Evolutionary conservation across 2,113 vertebrate species (phyloP), one percentile per base, ranked within the genome.

Genomic region (Amphiprion ocellaris): DNA sequence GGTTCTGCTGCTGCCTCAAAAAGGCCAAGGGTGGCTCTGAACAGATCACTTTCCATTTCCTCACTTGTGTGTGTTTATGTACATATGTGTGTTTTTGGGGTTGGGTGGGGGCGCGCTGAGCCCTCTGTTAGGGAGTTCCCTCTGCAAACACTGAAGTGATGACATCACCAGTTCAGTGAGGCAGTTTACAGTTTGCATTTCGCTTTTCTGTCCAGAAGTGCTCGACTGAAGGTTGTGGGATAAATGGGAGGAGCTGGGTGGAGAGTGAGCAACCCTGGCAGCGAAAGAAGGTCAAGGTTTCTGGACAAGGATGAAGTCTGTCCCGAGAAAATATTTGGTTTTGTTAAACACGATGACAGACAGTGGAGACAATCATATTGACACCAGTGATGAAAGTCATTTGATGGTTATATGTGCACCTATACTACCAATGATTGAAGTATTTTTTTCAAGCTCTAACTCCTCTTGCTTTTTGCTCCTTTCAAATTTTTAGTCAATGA

Each of bases 111-210:
- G 84, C 15, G 24, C 16, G 9, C 81, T 85, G 77, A 87, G 77
- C 68, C 78, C 74, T 87, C 84, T 79, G 73, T 85, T 85, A 91
- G 92, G 91, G 93, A 93, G 93, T 94, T 93, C 89, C 93, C 92
- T 75, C 50, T 85, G 81, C 64, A 89, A 92, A 90, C 84, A 79
- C 85, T 87, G 72, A 90, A 88, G 87, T 79, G 84, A 90, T 94
- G 93, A 93, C 90, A 87, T 94, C 91, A 94, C 89, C 68, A 64
- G 74, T 87, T 87, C 74, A 86, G 74, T 46, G 79, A 78, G 85
- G 82, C 60, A 71, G 81, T 80, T 90, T 88, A 81, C 84, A 80
- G 84, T 87, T 90, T 79, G 75, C 33, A 62, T 86, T 90, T 89
- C 77, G 68, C 80, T 89, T 86, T 83, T 77, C 71, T 86, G 77